Percentiles rank a stretch among this genome's conserved stretches.
phyloP scores from a whole-genome alignment of 2,113 vertebrate genomes.

The Xenopus tropicalis region DNA sequence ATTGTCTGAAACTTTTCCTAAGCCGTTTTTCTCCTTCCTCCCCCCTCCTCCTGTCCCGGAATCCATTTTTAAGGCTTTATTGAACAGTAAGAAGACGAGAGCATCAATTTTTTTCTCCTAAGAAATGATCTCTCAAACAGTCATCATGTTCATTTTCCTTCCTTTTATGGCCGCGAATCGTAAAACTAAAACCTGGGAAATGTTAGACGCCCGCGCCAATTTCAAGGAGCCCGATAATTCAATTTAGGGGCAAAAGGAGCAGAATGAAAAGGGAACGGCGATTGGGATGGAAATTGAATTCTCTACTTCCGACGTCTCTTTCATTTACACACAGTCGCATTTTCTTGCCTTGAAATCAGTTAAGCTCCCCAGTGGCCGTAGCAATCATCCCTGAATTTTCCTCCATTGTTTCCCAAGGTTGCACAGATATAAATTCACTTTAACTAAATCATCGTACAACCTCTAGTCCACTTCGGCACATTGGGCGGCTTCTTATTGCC shows the following conservation, averaged over 20 bases:
- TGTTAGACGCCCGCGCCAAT: neutral
- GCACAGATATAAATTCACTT: too few species aligned
- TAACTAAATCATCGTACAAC: too few species aligned
- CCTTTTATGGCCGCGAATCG: slow-evolving; percentile 1
- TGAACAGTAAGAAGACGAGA: too few species aligned
- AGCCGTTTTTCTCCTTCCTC: too few species aligned
- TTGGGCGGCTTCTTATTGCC: too few species aligned
- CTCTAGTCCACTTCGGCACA: too few species aligned
- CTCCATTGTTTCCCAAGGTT: neutral
- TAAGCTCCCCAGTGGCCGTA: slow-evolving; percentile 4
- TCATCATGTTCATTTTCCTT: neutral
- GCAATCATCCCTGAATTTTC: slow-evolving; percentile 13
- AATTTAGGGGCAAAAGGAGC: slow-evolving; percentile 17
- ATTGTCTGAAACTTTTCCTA: neutral
- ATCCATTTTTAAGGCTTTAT: too few species aligned
- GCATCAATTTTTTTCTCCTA: too few species aligned
- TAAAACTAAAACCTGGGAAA: neutral
- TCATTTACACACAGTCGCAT: slow-evolving; percentile 20
- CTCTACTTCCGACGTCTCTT: slow-evolving; percentile 3
- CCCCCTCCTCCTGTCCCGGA: too few species aligned
- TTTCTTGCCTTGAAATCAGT: slow-evolving; percentile 24
- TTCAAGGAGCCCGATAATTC: neutral
- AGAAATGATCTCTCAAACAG: neutral
- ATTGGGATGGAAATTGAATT: slow-evolving; percentile 36
- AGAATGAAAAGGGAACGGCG: neutral